Percentiles rank a stretch among this genome's conserved stretches.
phyloP scores from a whole-genome alignment of 2,797 vertebrate species.

The Apogon talboti region DNA sequence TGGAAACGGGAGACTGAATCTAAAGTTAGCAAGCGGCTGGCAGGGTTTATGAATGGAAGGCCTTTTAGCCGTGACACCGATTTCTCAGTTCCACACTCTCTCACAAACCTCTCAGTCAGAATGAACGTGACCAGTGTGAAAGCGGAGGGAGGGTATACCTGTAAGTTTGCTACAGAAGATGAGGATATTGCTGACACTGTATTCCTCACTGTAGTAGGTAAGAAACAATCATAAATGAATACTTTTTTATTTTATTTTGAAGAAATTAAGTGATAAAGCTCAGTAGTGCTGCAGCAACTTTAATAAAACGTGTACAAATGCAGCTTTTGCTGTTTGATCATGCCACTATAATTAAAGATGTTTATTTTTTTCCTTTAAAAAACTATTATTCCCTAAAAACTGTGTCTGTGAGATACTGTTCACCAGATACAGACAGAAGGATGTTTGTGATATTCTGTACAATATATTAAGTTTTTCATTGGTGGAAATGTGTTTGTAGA shows the following conservation, averaged over 20 bases:
- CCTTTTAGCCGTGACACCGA: not conserved
- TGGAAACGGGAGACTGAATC: conserved; percentile 64
- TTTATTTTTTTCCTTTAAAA: too few relatives aligned
- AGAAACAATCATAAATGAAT: conserved; percentile 22
- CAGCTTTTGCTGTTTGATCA: not conserved
- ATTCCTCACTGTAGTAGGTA: conserved; percentile 77
- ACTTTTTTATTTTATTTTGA: not conserved
- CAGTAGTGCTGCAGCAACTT: conserved; percentile 1
- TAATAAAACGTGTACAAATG: not conserved
- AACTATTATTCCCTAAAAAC: too few relatives aligned
- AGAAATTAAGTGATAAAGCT: conserved; percentile 1
- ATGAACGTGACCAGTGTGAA: conserved; percentile 67
- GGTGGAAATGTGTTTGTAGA: too few relatives aligned
- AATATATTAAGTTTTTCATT: too few relatives aligned
- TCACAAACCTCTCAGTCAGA: conserved; percentile 78
- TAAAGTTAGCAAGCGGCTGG: conserved; percentile 47
- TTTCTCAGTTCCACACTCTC: conserved; percentile 67
- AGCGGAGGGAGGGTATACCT: conserved; percentile 75
- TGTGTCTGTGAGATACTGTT: too few relatives aligned
- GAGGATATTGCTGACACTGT: not conserved
- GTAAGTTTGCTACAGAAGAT: conserved; percentile 60
- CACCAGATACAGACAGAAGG: too few relatives aligned
- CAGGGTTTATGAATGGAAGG: conserved; percentile 19
- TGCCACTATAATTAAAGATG: too few relatives aligned
- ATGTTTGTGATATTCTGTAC: too few relatives aligned